Evolutionary conservation across 2,888 invertebrate species (phyloP), one percentile per base, ranked within the genome.

Genomic region (Drosophila peninsularis): DNA sequence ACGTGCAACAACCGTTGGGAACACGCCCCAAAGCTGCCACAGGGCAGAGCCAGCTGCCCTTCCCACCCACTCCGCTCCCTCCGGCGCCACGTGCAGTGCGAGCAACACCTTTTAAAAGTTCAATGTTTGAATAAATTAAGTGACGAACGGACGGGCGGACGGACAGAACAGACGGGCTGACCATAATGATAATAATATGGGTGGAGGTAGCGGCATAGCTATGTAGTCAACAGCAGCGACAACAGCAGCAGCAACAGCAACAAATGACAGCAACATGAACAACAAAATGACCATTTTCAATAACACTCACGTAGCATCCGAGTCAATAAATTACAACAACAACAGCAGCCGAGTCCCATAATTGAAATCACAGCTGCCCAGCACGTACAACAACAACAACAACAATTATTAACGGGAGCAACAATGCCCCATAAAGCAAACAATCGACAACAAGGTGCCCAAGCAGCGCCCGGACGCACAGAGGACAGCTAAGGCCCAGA

Each of bases 291-390:
- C 86, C 81, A 84, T 86, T 84, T 83, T 83, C 86, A 84, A 84
- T 84, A 83, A 86, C 83, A 72, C 81, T 86, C 83, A 86, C 86
- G 83, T 84, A 82, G 79, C 83, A 83, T 82, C 85, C 82, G 82
- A 82, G 80, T 80, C 80, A 60, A 81, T 86, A 84, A 84, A 84
- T 84, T 75, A 84, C 81, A 77, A 68, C 62, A 78, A 66, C 14
- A 70, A 61, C 41, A 62, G 27, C 44, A 62, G 2, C 53, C 49
- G 61, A 62, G 52, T 75, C 60, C 62, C 80, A 67, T 69, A 69
- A 73, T 67, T 73, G 49, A 73, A 71, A 70, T 71, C 56, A 36
- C 52, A 32, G 34, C 17, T 63, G 75, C 49, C 52, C 63, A 66
- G 66, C 83, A 81, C 83, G 81, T 82, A 65, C 69, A 75, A 50